A percentile compares a stretch with the other conserved stretches of the same genome.
These are phyloP conservation scores for Meiosimyza decipiens DNA, from an alignment of 2,888 invertebrate species.

Conservation along the genomic window DNA sequence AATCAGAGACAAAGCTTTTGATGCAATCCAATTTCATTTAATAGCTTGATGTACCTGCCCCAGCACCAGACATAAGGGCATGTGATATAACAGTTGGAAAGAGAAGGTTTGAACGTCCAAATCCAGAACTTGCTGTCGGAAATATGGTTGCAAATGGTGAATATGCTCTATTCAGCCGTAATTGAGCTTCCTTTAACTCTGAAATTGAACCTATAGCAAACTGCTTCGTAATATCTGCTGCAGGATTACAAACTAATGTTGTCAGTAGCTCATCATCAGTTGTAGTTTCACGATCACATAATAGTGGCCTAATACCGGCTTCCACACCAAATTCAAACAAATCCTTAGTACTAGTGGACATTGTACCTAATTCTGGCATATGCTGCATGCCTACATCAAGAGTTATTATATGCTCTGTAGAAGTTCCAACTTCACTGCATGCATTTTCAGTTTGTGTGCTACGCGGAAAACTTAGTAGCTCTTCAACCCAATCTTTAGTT, in stretches of 20 bases:
- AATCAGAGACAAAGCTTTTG: conserved; percentile 3
- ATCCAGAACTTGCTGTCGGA: conserved; percentile 40
- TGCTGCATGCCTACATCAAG: conserved; percentile 7
- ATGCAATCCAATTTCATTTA: neutral
- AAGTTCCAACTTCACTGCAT: conserved; percentile 14
- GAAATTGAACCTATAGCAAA: neutral
- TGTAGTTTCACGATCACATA: neutral
- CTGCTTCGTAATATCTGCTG: too few species aligned
- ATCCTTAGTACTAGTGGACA: neutral
- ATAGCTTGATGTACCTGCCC: conserved; percentile 51
- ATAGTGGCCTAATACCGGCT: conserved; percentile 37
- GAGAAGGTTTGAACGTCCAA: conserved; percentile 48
- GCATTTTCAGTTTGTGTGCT: conserved; percentile 57
- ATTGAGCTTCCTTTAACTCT: neutral
- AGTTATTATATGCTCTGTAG: conserved; percentile 35
- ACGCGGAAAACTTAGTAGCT: conserved; percentile 56
- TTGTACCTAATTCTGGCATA: conserved; percentile 22
- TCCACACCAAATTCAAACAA: conserved; percentile 37
- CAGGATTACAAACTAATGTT: neutral
- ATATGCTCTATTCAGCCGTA: conserved; percentile 48
- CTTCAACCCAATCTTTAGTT: conserved; percentile 53
- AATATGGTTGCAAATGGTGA: conserved; percentile 54
- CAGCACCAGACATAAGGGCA: conserved; percentile 53
- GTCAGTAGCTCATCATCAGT: neutral
- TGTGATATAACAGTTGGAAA: conserved; percentile 59